Evolutionary conservation across 2,113 vertebrate species (phyloP).

Genomic region (Canis aureus): DNA sequence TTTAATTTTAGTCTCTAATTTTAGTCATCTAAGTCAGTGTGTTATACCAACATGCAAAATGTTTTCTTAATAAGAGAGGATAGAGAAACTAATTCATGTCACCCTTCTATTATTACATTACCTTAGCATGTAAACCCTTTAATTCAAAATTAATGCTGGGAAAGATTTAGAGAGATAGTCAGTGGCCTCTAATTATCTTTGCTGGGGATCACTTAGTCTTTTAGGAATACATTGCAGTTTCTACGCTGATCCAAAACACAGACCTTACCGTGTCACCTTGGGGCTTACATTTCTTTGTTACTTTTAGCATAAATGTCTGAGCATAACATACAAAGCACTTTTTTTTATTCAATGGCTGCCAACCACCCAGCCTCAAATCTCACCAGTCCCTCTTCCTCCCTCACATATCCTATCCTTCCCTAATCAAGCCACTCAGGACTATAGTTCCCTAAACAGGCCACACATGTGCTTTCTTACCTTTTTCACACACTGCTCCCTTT

Average conservation of each 20-base stretch:
- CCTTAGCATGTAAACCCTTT: slow-evolving; percentile 62
- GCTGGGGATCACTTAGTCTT: slow-evolving; percentile 52
- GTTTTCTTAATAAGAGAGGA: slow-evolving; percentile 74
- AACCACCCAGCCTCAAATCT: neutral
- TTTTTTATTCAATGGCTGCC: neutral
- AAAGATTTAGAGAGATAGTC: slow-evolving; percentile 62
- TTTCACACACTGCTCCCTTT: neutral
- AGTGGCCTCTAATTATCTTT: slow-evolving; percentile 65
- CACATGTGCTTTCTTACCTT: neutral
- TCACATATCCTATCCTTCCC: neutral
- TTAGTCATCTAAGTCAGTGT: slow-evolving; percentile 34
- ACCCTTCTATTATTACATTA: slow-evolving; percentile 58
- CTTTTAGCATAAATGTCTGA: slow-evolving; percentile 48
- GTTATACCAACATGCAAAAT: slow-evolving; percentile 64
- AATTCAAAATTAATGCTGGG: slow-evolving; percentile 73
- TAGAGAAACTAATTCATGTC: slow-evolving; percentile 45
- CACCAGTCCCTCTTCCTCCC: neutral
- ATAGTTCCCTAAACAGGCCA: neutral
- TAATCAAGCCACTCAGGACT: neutral
- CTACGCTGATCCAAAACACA: slow-evolving; percentile 52
- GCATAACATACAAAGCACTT: neutral
- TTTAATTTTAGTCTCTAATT: slow-evolving; percentile 54
- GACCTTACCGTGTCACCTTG: neutral
- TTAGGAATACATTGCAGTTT: slow-evolving; percentile 43
- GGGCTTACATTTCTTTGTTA: neutral